These are phyloP conservation scores for Sandelia bainsii DNA, from an alignment of 2,797 vertebrate species.

Conservation along the genomic window DNA sequence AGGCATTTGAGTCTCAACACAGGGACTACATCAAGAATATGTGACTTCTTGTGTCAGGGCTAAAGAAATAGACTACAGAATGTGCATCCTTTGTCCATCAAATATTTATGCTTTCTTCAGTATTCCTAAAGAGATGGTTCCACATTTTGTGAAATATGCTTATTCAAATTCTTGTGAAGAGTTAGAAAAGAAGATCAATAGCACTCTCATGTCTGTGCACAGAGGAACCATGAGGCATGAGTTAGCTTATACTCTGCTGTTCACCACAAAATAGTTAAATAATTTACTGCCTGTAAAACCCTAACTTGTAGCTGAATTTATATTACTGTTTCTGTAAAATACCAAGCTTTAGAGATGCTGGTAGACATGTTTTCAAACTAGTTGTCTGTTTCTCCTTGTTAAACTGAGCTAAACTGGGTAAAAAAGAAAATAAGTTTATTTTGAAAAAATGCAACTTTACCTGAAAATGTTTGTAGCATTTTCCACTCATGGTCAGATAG, in stretches of 20 bases:
- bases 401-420: neutral
- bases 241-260: too few relatives aligned
- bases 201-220: neutral
- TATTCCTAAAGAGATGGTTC: neutral
- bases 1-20: neutral
- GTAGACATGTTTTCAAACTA: too few relatives aligned
- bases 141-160: neutral
- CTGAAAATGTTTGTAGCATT: neutral
- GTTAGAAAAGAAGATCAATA: neutral
- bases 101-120: neutral
- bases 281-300: neutral
- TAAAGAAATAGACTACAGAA: neutral
- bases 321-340: too few relatives aligned
- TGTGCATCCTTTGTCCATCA: too few relatives aligned
- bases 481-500: neutral
- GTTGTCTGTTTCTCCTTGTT: too few relatives aligned
- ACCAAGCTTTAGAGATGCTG: too few relatives aligned
- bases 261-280: neutral
- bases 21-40: conserved; percentile 7
- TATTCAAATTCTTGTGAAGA: neutral
- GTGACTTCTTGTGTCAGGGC: conserved; percentile 2
- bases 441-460: neutral
- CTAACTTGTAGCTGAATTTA: too few relatives aligned
- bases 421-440: too few relatives aligned
- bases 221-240: too few relatives aligned